These are phyloP conservation scores for Tokudaia tokunoshimensis DNA, from an alignment of 2,797 vertebrate genomes.

Conservation along the genomic window DNA sequence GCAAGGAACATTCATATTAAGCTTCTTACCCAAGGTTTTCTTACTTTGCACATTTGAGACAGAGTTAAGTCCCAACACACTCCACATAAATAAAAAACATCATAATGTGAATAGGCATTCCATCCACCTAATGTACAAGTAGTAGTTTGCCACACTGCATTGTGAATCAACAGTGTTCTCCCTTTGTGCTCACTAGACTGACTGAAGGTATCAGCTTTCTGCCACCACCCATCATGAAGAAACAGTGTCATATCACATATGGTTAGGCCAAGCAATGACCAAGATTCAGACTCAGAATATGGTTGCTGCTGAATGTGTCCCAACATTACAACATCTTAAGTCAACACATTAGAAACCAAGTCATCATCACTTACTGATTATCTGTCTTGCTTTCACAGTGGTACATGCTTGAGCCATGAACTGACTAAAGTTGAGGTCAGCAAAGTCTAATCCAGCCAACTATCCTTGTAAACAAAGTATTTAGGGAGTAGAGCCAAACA, in stretches of 20 bases:
- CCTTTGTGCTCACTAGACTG: neutral
- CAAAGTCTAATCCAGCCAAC: neutral
- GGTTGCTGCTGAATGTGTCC: neutral
- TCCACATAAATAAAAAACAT: neutral
- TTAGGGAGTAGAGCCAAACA: neutral
- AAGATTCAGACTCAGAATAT: neutral
- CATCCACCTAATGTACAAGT: neutral
- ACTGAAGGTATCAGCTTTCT: neutral
- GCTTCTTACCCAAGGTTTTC: neutral
- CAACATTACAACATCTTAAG: neutral
- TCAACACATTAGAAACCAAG: neutral
- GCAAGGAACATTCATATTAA: neutral
- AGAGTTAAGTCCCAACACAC: neutral
- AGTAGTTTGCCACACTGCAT: neutral
- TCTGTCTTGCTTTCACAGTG: neutral
- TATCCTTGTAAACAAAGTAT: neutral
- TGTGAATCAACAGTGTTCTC: neutral
- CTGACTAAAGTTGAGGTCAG: neutral
- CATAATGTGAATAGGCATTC: neutral
- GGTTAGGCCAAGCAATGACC: neutral
- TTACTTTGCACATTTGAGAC: neutral
- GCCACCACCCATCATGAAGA: neutral
- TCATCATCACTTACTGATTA: neutral
- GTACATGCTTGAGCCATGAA: neutral
- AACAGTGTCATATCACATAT: neutral